Percentiles rank a stretch among this genome's conserved stretches.
Conservation (phyloP, 1,140 invertebrate genomes). For the Hermatobates lingyangjiaoensis region DNA sequence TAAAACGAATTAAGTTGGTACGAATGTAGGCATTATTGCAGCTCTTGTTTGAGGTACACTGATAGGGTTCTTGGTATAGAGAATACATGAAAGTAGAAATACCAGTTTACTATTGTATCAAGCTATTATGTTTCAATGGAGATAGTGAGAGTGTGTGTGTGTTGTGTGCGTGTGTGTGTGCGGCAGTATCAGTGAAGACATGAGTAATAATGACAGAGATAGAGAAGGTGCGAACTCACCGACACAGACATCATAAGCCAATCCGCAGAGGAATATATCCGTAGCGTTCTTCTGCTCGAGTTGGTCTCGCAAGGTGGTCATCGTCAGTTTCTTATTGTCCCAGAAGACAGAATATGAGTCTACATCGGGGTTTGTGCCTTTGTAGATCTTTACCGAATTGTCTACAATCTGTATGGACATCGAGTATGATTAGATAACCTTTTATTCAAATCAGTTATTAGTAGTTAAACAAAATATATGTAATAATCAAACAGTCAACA, state of each 20-base stretch:
- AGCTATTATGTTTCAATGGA: no score
- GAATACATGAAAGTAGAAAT: no score
- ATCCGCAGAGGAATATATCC: conserved; percentile 85
- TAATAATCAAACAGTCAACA: not conserved
- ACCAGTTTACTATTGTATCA: no score
- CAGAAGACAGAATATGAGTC: conserved; percentile 97
- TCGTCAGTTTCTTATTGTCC: conserved; percentile 82
- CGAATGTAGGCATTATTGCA: no score
- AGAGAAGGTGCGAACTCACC: conserved; percentile 39
- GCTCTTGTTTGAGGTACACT: no score
- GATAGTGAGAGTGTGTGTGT: no score
- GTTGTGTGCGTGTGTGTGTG: no score
- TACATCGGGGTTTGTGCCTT: conserved; percentile 83
- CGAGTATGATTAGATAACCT: not conserved
- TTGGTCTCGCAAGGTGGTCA: conserved; percentile 68
- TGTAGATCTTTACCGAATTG: conserved; percentile 65
- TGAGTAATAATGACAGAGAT: no score
- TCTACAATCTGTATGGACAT: conserved; percentile 16
- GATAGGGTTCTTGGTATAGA: no score
- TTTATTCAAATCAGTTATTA: not conserved
- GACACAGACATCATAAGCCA: conserved; percentile 94
- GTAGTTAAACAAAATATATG: not conserved
- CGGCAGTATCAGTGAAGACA: no score
- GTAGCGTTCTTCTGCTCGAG: conserved; percentile 61
- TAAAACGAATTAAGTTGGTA: no score